phyloP scores from a whole-genome alignment of 2,888 invertebrate species.

The Platerodrilus igneus region DNA sequence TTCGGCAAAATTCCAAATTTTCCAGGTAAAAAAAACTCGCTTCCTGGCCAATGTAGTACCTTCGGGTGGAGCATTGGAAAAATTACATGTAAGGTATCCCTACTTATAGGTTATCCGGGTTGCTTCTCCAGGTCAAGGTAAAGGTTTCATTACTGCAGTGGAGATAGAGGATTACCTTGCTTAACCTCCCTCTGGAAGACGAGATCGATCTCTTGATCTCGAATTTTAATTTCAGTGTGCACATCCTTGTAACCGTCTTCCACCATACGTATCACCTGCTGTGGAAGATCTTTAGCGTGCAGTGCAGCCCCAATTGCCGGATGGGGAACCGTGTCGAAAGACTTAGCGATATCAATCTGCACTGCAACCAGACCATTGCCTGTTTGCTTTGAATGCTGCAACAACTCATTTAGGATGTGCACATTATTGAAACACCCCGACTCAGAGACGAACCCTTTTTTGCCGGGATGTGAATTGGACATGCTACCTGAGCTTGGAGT shows the following conservation, averaged over 20 bases:
- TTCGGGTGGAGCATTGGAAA: too few relatives aligned
- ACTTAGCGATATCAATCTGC: constrained; percentile 47
- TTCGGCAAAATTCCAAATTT: too few relatives aligned
- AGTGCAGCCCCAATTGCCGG: constrained; percentile 33
- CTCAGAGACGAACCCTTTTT: constrained; percentile 32
- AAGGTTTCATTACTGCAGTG: constrained; percentile 32
- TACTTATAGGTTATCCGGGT: constrained; percentile 24
- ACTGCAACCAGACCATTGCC: constrained; percentile 38
- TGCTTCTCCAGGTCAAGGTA: constrained; percentile 28
- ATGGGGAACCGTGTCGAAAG: constrained; percentile 41
- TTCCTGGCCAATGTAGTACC: too few relatives aligned
- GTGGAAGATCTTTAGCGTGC: constrained; percentile 35
- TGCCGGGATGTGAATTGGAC: constrained; percentile 25
- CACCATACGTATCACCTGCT: constrained; percentile 35
- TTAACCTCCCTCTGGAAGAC: constrained; percentile 41
- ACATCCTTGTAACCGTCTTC: constrained; percentile 37
- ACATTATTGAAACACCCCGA: constrained; percentile 36
- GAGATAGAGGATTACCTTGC: constrained; percentile 40
- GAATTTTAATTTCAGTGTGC: constrained; percentile 32
- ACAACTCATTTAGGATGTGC: constrained; percentile 30
- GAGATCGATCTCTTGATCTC: constrained; percentile 20
- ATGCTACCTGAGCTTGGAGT: constrained; percentile 27
- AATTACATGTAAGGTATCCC: too few relatives aligned
- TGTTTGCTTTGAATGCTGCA: constrained; percentile 22
- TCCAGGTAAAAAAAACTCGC: too few relatives aligned